Evolutionary conservation across 2,113 vertebrate genomes (phyloP).

Genomic region (Periophthalmodon schlosseri): DNA sequence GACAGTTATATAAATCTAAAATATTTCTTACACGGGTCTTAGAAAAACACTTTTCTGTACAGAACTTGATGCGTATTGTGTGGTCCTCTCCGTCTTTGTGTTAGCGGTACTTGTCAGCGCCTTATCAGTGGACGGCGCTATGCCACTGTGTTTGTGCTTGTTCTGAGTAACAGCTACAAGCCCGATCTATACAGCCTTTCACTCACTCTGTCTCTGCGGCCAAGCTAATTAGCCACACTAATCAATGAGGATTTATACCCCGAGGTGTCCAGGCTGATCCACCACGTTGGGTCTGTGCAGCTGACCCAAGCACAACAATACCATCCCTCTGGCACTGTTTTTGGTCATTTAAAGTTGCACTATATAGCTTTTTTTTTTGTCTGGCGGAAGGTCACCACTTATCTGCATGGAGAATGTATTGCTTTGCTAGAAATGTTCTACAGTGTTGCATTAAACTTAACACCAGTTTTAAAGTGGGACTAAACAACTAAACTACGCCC

Average conservation of each 20-base stretch:
- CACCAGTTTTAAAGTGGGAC: no score
- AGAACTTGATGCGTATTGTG: no score
- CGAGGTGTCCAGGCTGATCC: conserved; percentile 17
- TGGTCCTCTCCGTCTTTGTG: neutral
- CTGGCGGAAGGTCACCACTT: no score
- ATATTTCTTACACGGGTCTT: no score
- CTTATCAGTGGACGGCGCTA: neutral
- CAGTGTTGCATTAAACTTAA: no score
- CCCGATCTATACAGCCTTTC: conserved; percentile 45
- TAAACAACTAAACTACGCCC: no score
- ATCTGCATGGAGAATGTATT: no score
- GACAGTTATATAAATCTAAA: no score
- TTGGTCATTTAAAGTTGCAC: neutral
- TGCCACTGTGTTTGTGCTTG: conserved; percentile 22
- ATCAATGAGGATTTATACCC: conserved; percentile 48
- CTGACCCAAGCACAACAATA: neutral
- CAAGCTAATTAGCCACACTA: conserved; percentile 57
- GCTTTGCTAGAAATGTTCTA: no score
- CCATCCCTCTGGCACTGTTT: neutral
- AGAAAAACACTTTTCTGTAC: no score
- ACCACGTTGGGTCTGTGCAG: conserved; percentile 14
- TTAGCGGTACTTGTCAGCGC: neutral
- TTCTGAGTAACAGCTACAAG: conserved; percentile 56
- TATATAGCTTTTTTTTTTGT: no score
- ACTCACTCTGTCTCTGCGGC: conserved; percentile 50